phyloP scores from a whole-genome alignment of 1,140 invertebrate species.

The Berghia stephanieae region DNA sequence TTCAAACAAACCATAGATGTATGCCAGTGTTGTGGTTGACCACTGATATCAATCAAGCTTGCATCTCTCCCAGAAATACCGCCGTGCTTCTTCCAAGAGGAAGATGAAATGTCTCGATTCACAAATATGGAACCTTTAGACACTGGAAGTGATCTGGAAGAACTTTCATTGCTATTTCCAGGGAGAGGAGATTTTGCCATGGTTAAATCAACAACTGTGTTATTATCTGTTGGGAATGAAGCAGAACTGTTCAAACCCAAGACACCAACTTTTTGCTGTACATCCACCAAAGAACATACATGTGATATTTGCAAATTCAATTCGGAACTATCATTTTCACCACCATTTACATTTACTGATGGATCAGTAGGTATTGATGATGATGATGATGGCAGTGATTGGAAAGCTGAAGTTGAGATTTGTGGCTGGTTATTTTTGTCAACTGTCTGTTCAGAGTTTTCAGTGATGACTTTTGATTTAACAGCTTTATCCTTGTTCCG shows the following conservation, averaged over 20 bases:
- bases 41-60: not conserved
- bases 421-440: slow-evolving; percentile 9
- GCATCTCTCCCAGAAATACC: not conserved
- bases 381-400: not conserved
- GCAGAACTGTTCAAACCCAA: not conserved
- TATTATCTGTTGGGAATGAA: too few relatives aligned
- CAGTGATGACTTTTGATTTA: too few relatives aligned
- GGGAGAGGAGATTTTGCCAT: too few relatives aligned
- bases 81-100: not conserved
- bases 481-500: not conserved
- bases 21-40: slow-evolving; percentile 44
- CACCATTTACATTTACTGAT: not conserved
- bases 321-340: too few relatives aligned
- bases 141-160: not conserved
- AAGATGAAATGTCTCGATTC: not conserved
- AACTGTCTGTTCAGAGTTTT: not conserved
- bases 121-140: not conserved
- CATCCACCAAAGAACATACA: too few relatives aligned
- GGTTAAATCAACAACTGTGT: too few relatives aligned
- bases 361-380: not conserved
- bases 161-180: not conserved
- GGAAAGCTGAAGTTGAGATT: not conserved
- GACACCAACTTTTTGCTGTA: not conserved
- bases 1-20: slow-evolving; percentile 58
- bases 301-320: not conserved